Conservation (phyloP, 2,888 invertebrate genomes). For the Ceratothoa steindachneri region DNA sequence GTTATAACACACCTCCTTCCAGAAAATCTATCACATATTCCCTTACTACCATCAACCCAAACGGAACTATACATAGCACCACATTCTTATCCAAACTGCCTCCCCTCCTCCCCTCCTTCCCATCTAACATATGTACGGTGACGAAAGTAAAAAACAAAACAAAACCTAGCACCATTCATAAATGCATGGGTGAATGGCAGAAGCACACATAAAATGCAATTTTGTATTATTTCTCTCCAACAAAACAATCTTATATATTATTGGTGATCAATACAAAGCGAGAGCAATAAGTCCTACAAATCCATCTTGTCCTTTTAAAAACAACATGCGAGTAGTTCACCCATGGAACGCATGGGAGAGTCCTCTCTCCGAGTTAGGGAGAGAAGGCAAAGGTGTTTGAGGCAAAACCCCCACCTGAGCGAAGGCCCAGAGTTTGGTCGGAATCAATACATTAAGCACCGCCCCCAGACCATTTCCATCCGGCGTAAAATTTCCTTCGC, state of each 20-base stretch:
- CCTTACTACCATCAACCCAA: no score
- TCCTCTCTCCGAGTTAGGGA: not conserved
- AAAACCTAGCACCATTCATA: no score
- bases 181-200: no score
- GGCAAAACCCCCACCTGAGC: not conserved
- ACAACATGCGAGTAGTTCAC: not conserved
- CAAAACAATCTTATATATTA: slow-evolving; percentile 1
- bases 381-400: not conserved
- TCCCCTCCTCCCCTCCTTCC: no score
- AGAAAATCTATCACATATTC: no score
- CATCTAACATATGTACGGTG: no score
- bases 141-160: no score
- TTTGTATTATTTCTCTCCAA: not conserved
- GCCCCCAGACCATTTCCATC: not conserved
- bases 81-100: no score
- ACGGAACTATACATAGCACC: no score
- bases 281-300: not conserved
- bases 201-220: no score
- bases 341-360: no score
- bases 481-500: slow-evolving; percentile 2
- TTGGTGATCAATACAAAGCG: slow-evolving; percentile 2
- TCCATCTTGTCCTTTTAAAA: slow-evolving; percentile 15
- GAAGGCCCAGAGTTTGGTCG: not conserved
- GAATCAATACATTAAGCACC: slow-evolving; percentile 11
- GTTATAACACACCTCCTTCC: no score